Evolutionary conservation across 2,113 vertebrate genomes (phyloP).

Genomic region (Tylochromis polylepis): DNA sequence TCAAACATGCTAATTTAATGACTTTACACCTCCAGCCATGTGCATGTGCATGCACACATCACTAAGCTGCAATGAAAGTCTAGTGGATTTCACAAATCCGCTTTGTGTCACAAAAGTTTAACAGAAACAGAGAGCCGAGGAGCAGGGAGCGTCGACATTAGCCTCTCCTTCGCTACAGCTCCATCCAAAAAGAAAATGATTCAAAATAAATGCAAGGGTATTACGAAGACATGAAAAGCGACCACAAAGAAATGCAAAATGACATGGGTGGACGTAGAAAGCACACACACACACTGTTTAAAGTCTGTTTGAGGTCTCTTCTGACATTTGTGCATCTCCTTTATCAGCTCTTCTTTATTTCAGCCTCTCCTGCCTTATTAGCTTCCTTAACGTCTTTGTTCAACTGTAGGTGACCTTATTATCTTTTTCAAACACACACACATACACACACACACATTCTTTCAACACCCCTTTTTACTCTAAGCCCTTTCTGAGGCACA

Average conservation of each 20-base stretch:
- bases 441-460: not conserved
- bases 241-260: not conserved
- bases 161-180: not conserved
- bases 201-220: not conserved
- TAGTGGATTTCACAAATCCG: constrained; percentile 58
- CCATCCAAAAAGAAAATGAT: not conserved
- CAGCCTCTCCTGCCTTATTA: not conserved
- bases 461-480: not conserved
- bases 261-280: not conserved
- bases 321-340: not conserved
- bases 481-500: not conserved
- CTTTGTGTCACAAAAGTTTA: constrained; percentile 62
- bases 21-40: constrained; percentile 1
- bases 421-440: not conserved
- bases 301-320: not conserved
- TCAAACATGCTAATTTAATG: constrained; percentile 28
- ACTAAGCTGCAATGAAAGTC: constrained; percentile 35
- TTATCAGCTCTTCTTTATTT: not conserved
- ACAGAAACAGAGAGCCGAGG: not conserved
- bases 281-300: not conserved
- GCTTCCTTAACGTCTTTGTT: not conserved
- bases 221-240: not conserved
- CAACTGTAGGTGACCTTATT: constrained; percentile 24
- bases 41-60: not conserved
- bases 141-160: not conserved